These are phyloP conservation scores for Andrena minutula DNA, from an alignment of 2,888 invertebrate genomes.

Conservation along the genomic window DNA sequence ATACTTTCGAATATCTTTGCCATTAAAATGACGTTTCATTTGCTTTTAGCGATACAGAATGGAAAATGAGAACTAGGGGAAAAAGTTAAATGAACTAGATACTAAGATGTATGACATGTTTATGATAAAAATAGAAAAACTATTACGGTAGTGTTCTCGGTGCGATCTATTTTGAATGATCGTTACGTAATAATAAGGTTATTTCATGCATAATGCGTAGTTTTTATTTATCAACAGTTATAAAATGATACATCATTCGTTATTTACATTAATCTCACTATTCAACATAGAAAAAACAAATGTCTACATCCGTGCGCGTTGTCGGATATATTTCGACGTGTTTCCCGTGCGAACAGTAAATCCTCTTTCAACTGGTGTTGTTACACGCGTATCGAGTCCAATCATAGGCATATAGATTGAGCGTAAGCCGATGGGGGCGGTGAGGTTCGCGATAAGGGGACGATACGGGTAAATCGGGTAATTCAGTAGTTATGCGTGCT, in stretches of 20 bases:
- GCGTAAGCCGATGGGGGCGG: too few relatives aligned
- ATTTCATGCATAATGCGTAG: conserved; percentile 23
- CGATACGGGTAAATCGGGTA: too few relatives aligned
- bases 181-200: conserved; percentile 20
- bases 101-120: too few relatives aligned
- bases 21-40: background rate
- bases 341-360: background rate
- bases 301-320: background rate
- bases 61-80: background rate
- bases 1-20: background rate
- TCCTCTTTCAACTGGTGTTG: conserved; percentile 7
- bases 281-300: conserved; percentile 13
- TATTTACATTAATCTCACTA: conserved; percentile 48
- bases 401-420: too few relatives aligned
- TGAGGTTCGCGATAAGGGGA: too few relatives aligned
- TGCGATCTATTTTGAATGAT: conserved; percentile 8
- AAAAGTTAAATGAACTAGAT: too few relatives aligned
- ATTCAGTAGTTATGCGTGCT: too few relatives aligned
- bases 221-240: conserved; percentile 56
- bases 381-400: background rate
- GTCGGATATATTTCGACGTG: background rate
- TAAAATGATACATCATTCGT: conserved; percentile 48
- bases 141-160: background rate
- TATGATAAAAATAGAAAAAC: background rate
- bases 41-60: background rate